Conservation (phyloP, 2,888 invertebrate genomes). For the Caenorhabditis imperialis region DNA sequence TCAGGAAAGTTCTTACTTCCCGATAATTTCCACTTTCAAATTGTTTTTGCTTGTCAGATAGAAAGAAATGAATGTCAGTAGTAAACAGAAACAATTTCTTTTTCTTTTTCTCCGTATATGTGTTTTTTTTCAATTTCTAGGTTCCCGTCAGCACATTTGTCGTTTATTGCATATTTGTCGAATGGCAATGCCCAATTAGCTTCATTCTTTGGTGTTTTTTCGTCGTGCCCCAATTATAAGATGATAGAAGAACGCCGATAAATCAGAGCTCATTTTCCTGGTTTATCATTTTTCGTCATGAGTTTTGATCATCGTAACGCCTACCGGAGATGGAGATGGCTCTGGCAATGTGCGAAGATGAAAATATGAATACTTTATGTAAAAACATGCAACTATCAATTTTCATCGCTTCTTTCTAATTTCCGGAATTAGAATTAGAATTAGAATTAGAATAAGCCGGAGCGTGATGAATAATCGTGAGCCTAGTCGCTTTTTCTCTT, state of each 20-base stretch:
- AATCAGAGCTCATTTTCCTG: too few relatives aligned
- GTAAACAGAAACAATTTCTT: slow-evolving; percentile 31
- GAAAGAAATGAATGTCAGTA: slow-evolving; percentile 16
- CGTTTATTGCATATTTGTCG: slow-evolving; percentile 13
- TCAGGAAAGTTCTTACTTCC: slow-evolving; percentile 2
- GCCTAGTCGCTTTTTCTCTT: slow-evolving; percentile 9
- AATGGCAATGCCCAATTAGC: slow-evolving; percentile 30
- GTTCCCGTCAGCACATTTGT: slow-evolving; percentile 22
- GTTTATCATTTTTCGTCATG: too few relatives aligned
- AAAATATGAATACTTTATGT: slow-evolving; percentile 45
- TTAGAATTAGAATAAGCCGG: not conserved
- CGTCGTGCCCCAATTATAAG: too few relatives aligned
- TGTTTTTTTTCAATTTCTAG: slow-evolving; percentile 6
- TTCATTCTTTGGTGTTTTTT: slow-evolving; percentile 24
- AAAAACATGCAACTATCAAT: slow-evolving; percentile 54
- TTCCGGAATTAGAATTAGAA: slow-evolving; percentile 45
- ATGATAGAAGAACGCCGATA: too few relatives aligned
- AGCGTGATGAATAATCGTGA: slow-evolving; percentile 30
- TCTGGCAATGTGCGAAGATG: not conserved
- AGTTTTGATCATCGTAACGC: too few relatives aligned
- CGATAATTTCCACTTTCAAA: slow-evolving; percentile 7
- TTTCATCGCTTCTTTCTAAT: slow-evolving; percentile 27
- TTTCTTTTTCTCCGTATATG: slow-evolving; percentile 9
- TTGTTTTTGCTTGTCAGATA: slow-evolving; percentile 2
- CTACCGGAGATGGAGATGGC: too few relatives aligned